These are phyloP conservation scores for Tamias sibiricus DNA, from an alignment of 2,113 vertebrate species.

Conservation along the genomic window DNA sequence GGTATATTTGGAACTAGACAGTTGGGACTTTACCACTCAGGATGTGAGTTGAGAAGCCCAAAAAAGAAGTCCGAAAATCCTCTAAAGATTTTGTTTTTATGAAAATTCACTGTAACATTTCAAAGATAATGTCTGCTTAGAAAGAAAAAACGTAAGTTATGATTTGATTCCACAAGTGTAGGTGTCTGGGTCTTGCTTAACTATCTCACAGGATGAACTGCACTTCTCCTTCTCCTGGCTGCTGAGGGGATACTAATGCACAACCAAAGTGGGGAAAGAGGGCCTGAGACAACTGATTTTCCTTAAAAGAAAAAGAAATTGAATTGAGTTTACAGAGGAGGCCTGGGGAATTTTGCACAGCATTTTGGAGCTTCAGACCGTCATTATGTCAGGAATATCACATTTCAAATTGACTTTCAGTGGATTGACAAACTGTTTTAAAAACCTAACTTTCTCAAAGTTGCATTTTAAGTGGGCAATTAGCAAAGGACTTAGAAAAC, in stretches of 20 bases:
- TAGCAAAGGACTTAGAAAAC: not conserved
- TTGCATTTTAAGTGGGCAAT: not conserved
- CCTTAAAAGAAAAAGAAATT: not conserved
- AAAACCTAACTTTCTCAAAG: not conserved
- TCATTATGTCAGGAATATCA: not conserved
- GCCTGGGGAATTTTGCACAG: not conserved
- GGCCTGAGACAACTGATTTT: not conserved
- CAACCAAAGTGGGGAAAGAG: not conserved
- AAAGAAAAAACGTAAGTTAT: not conserved
- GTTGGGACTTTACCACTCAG: not conserved
- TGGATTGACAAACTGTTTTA: not conserved
- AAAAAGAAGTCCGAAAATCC: not conserved
- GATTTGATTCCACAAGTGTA: not conserved
- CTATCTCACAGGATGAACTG: not conserved
- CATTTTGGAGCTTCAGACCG: not conserved
- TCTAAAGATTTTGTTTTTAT: not conserved
- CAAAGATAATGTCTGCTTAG: not conserved
- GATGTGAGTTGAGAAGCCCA: not conserved
- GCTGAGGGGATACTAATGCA: not conserved
- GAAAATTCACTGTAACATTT: not conserved
- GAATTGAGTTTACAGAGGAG: not conserved
- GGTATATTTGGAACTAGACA: not conserved
- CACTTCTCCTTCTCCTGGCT: not conserved
- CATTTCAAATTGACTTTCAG: not conserved
- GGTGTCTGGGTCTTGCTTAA: not conserved